Percentiles rank a stretch among this genome's conserved stretches.
phyloP scores from a whole-genome alignment of 2,888 invertebrate genomes.

The Miltochrista miniata region DNA sequence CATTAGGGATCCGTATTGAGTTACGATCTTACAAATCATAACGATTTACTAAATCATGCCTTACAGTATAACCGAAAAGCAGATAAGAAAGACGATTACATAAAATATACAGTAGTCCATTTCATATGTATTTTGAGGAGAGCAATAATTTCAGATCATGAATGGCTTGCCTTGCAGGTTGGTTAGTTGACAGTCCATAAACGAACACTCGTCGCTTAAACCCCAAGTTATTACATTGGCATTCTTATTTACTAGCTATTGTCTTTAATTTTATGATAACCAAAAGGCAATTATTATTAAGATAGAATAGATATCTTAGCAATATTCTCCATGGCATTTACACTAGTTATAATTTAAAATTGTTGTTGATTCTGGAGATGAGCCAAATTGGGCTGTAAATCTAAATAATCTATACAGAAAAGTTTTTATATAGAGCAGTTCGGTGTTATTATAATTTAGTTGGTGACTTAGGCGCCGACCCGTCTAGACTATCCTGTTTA shows the following conservation, averaged over 20 bases:
- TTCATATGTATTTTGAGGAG: too few species aligned
- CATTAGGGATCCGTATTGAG: too few species aligned
- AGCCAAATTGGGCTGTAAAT: conserved; percentile 48
- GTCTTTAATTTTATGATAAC: conserved; percentile 28
- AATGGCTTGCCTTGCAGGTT: conserved; percentile 10
- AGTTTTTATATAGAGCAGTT: conserved; percentile 47
- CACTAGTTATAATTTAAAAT: conserved; percentile 18
- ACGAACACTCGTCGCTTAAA: conserved; percentile 13
- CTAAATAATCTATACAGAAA: conserved; percentile 27
- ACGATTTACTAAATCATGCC: too few species aligned
- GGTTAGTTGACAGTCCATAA: conserved; percentile 40
- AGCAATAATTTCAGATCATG: too few species aligned
- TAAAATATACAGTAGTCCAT: too few species aligned
- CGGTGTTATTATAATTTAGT: conserved; percentile 55
- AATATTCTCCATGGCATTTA: conserved; percentile 1
- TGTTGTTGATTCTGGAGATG: conserved; percentile 31
- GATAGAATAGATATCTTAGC: conserved; percentile 5
- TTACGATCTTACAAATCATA: too few species aligned
- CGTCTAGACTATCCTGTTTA: conserved; percentile 64
- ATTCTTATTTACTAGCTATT: conserved; percentile 33
- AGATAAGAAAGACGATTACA: too few species aligned
- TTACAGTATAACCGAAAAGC: too few species aligned
- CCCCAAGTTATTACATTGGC: conserved; percentile 20
- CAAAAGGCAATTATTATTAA: conserved; percentile 9
- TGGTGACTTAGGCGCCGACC: conserved; percentile 56